Evolutionary conservation across 2,113 vertebrate genomes (phyloP), one percentile per base, ranked within the genome.

Genomic region (Halichoeres trimaculatus): DNA sequence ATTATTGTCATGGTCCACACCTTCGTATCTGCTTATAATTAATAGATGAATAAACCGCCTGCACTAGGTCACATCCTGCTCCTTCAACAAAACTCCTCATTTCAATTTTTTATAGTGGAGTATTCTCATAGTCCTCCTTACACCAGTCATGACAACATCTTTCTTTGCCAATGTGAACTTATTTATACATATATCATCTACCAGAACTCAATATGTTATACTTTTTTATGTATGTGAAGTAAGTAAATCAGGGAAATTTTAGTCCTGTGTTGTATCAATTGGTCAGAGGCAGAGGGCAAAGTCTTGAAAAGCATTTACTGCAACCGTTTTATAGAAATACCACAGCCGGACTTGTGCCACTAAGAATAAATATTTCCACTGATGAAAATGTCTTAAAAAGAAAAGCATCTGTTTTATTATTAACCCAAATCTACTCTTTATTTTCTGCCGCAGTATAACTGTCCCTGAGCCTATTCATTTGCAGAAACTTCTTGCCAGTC

Each of bases 331-430:
- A 45, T 54, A 41, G 55, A 51, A 64, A 26, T 1, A 0, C 1
- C 5, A 10, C 57, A 71, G 61, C 61, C 26, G n/a, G 3, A 59
- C 16, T 22, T 24, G 12, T 41, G 56, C 68, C 54, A 17, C 41
- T 70, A 7, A 20, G 55, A 64, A 55, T 26, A 48, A 36, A 62
- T 10, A 48, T 82, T 82, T 85, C 79, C 81, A 77, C 24, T 56
- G 24, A 59, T 50, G 63, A 68, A 79, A 74, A 63, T 0, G 1
- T 7, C 23, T 10, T 4, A 51, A 57, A 48, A n/a, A 60, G 34
- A 24, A 48, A 22, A 77, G 83, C 61, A 85, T 83, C 74, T 81
- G 66, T 60, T 77, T 79, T 80, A 70, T 52, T 36, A 14, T 41
- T 41, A 19, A n/a, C 58, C n/a, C 50, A 36, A 40, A 59, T 36